Conservation (phyloP, 1,140 invertebrate species). For the Bombus sibiricus region DNA sequence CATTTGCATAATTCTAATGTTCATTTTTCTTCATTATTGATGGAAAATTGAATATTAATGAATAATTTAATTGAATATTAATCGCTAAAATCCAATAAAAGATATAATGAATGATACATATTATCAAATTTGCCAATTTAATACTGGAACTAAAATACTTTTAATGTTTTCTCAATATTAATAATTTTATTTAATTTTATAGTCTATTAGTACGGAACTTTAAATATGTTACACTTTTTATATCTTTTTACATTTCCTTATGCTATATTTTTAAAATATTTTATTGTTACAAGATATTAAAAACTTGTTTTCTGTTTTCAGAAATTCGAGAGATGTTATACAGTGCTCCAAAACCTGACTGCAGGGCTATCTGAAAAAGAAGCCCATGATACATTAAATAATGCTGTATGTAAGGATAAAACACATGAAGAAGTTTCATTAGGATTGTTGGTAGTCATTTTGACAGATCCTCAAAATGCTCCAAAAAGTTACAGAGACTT, state of each 20-base stretch:
- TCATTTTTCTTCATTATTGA: not conserved
- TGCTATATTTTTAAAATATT: not conserved
- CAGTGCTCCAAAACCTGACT: conserved; percentile 89
- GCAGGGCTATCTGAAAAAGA: conserved; percentile 95
- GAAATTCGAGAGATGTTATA: conserved; percentile 94
- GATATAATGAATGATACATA: not conserved
- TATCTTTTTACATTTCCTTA: not conserved
- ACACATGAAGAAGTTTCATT: conserved; percentile 96
- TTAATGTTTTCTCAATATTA: no score
- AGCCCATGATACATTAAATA: conserved; percentile 94
- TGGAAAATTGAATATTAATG: no score
- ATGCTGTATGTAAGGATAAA: conserved; percentile 93
- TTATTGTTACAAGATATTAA: not conserved
- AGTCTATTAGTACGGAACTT: not conserved
- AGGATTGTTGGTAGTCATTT: conserved; percentile 93
- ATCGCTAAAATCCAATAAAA: not conserved
- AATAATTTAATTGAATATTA: not conserved
- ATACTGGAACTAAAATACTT: not conserved
- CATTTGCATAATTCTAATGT: conserved; percentile 38
- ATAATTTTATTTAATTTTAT: not conserved
- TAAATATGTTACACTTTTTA: not conserved
- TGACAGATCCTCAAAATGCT: conserved; percentile 93
- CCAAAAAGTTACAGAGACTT: conserved; percentile 95
- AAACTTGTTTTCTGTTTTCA: conserved; percentile 83
- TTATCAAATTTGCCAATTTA: not conserved